Conservation (phyloP, 2,888 invertebrate genomes). For the Ophraella communa region DNA sequence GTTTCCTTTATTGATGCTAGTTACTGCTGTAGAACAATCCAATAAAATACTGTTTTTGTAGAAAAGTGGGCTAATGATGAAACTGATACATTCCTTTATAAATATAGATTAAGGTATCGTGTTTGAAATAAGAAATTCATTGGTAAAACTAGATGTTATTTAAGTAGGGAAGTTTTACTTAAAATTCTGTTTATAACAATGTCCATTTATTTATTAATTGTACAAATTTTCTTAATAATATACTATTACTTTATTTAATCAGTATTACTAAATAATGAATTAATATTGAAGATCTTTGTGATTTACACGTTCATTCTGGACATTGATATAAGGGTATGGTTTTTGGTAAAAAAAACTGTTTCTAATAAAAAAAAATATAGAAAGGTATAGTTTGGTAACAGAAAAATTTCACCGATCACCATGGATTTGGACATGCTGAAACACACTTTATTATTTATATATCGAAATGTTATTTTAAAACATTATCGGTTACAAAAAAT, state of each 20-base stretch:
- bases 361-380: constrained; percentile 47
- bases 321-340: constrained; percentile 42
- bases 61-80: constrained; percentile 30
- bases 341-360: constrained; percentile 41
- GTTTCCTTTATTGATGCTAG: not conserved
- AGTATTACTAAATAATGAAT: constrained; percentile 36
- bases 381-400: constrained; percentile 52
- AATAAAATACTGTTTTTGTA: constrained; percentile 11
- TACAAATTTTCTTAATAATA: constrained; percentile 27
- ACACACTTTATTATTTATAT: constrained; percentile 56
- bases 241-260: constrained; percentile 31
- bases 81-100: constrained; percentile 40
- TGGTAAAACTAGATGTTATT: constrained; percentile 57
- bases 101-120: constrained; percentile 54
- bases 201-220: constrained; percentile 32
- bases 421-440: constrained; percentile 44
- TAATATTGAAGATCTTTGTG: constrained; percentile 4
- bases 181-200: constrained; percentile 50
- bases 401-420: constrained; percentile 42
- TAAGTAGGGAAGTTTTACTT: constrained; percentile 54
- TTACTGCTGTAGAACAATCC: too few relatives aligned
- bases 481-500: constrained; percentile 58
- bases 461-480: constrained; percentile 58
- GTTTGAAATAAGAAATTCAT: constrained; percentile 55
- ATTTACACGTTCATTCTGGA: constrained; percentile 31